Base-by-base conservation (phyloP, 2,797 vertebrate genomes). In the Syngnathus acus region DNA sequence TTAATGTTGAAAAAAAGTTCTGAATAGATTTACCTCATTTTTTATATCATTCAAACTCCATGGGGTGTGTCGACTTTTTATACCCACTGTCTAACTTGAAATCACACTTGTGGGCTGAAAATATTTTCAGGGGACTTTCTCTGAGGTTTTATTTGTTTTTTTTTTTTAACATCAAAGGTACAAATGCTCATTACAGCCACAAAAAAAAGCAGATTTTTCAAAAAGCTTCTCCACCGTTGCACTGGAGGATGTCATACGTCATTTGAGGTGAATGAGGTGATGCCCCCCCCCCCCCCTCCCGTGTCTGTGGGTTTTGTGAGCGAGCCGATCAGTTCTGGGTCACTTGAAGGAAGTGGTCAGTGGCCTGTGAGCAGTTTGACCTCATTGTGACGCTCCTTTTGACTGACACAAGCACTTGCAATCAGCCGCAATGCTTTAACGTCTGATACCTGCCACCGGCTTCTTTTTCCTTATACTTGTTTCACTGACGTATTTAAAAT, bases 341-440 rank as follows among this genome's bases (percentile, higher is more conserved):
- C 39, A 68, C 62, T 75, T 74, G 77, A 82, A 91, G 91, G 91
- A 93, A 92, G 92, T 91, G 91, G 90, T 89, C 90, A 90, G 81
- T 75, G 50, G 78, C 82, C 80, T 63, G 71, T 74, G 78, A 80
- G 82, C 80, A 69, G 80, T 83, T 83, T 85, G 81, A 82, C 86
- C 80, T 86, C 68, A 6, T 83, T 89, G 66, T 59, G 72, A 38
- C 64, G 67, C 65, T 50, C 70, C 70, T 69, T 48, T 67, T 73
- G 87, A 87, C 75, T 82, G 86, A 89, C 91, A 89, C 75, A 82
- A 81, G 71, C 78, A 74, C 82, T 82, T 83, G 72, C 38, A 78
- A 70, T 79, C 70, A 70, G 42, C n/a, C n/a, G 7, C n/a, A 23
- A 43, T n/a, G 37, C 54, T 55, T 57, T 16, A 57, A 57, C 54